Evolutionary conservation across 2,888 invertebrate genomes (phyloP).

Genomic region (Lepeophtheirus nordmannii): DNA sequence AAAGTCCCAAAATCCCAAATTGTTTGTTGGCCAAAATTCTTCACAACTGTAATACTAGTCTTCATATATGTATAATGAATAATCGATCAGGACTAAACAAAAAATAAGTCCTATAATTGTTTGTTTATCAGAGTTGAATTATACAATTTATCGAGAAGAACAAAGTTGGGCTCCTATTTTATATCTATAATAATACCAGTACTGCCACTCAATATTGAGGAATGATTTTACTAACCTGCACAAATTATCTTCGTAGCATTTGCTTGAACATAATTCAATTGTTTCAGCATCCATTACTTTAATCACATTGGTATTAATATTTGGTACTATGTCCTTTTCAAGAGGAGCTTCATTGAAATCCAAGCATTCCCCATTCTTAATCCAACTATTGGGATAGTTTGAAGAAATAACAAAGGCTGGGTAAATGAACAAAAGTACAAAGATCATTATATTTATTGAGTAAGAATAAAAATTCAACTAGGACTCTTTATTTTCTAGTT

Average conservation of each 20-base stretch:
- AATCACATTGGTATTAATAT: conserved; percentile 12
- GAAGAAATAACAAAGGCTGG: neutral
- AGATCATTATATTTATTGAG: neutral
- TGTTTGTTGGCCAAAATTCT: too few species aligned
- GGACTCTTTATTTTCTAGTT: neutral
- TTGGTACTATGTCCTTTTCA: neutral
- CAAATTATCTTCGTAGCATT: neutral
- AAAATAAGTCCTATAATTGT: too few species aligned
- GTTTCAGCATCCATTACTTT: neutral
- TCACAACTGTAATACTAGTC: too few species aligned
- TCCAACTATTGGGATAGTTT: conserved; percentile 10
- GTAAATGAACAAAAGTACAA: neutral
- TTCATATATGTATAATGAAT: too few species aligned
- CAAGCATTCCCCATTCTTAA: conserved; percentile 13
- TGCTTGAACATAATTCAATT: neutral
- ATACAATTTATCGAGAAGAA: too few species aligned
- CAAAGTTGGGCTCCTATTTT: too few species aligned
- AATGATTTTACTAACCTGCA: neutral
- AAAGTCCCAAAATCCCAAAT: too few species aligned
- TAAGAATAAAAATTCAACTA: neutral
- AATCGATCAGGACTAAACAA: too few species aligned
- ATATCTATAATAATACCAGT: too few species aligned
- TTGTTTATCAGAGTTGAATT: too few species aligned
- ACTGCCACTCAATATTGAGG: too few species aligned
- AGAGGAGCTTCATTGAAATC: conserved; percentile 13